Evolutionary conservation across 2,113 vertebrate genomes (phyloP).

Genomic region (Calidris pygmaea): DNA sequence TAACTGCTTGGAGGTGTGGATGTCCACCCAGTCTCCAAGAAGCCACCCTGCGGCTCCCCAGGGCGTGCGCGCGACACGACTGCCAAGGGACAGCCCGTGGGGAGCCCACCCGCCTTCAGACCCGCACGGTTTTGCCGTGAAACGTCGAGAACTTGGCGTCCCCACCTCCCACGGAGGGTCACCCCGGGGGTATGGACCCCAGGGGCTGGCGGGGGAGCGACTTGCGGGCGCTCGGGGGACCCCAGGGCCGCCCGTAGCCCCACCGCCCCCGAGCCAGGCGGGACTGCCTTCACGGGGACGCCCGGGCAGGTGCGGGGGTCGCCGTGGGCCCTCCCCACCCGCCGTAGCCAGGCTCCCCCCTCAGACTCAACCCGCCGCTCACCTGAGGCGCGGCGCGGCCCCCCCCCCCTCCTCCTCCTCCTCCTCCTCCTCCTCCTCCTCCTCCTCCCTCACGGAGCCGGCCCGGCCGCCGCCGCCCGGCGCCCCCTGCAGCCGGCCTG

Average conservation of each 20-base stretch:
- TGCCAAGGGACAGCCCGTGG: accelerated
- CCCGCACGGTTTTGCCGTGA: not conserved
- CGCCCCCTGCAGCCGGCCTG: not conserved
- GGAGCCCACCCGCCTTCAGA: not conserved
- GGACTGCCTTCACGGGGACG: too few relatives aligned
- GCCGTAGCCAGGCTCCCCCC: not conserved
- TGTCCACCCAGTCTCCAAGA: not conserved
- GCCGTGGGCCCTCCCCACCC: too few relatives aligned
- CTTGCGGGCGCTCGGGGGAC: not conserved
- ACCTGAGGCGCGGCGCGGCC: not conserved
- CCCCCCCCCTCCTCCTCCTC: too few relatives aligned
- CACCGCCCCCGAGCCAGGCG: not conserved
- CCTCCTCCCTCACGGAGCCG: not conserved
- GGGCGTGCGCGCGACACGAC: not conserved
- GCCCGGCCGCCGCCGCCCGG: not conserved
- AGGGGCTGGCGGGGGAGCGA: not conserved
- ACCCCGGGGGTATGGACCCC: accelerated
- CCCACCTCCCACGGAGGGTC: accelerated
- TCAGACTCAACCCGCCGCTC: not conserved
- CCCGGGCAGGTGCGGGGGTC: not conserved
- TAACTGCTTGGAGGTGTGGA: not conserved
- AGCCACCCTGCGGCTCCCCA: accelerated
- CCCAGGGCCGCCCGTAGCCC: not conserved
- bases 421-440: too few relatives aligned
- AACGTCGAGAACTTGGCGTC: accelerated